A percentile compares a stretch with the other conserved stretches of the same genome.
phyloP scores from a whole-genome alignment of 2,797 vertebrate species.

The Siniperca undulata region DNA sequence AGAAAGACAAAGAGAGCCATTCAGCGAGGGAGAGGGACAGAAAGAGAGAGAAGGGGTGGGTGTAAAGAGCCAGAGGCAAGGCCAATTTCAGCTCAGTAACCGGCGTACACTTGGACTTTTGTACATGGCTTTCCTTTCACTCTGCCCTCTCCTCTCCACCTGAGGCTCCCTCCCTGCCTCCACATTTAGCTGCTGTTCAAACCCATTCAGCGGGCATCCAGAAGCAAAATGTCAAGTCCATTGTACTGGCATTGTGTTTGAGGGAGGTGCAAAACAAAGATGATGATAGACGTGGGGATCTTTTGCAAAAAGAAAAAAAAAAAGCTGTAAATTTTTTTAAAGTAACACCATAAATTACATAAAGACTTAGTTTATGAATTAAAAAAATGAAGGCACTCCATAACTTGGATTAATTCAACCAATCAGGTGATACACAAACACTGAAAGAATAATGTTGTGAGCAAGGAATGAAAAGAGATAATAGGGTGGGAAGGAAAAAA shows the following conservation, averaged over 20 bases:
- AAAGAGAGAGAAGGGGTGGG: slow-evolving; percentile 72
- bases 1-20: slow-evolving; percentile 80
- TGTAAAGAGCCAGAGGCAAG: slow-evolving; percentile 79
- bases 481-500: not conserved
- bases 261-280: slow-evolving; percentile 6
- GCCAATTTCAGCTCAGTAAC: slow-evolving; percentile 80
- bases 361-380: not conserved
- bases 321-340: not conserved
- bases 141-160: slow-evolving; percentile 70
- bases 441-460: not conserved
- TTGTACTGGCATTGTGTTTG: not conserved
- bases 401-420: not conserved
- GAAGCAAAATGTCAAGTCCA: slow-evolving; percentile 54
- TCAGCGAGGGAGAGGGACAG: slow-evolving; percentile 70
- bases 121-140: slow-evolving; percentile 73
- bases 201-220: slow-evolving; percentile 41
- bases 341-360: not conserved
- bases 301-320: not conserved
- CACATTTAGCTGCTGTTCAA: slow-evolving; percentile 55
- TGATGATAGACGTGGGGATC: not conserved
- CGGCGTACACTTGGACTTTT: slow-evolving; percentile 78
- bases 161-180: slow-evolving; percentile 65
- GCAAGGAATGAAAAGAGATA: not conserved
- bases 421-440: not conserved
- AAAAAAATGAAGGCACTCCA: not conserved